phyloP scores from a whole-genome alignment of 2,113 vertebrate genomes.

The Neoarius graeffei region DNA sequence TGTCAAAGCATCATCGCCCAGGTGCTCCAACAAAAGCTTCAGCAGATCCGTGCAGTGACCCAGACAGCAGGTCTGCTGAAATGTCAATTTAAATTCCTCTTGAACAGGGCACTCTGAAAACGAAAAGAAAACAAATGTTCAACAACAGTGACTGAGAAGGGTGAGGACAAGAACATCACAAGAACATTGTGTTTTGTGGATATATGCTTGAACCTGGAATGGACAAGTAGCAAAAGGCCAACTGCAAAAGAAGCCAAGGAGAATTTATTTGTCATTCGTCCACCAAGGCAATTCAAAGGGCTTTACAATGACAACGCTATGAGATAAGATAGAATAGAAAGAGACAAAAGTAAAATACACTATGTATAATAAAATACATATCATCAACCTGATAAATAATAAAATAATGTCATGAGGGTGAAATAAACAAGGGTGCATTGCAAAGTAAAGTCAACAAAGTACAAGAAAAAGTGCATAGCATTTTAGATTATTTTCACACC shows the following conservation, averaged over 20 bases:
- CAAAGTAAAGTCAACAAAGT: background rate
- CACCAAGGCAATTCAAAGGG: background rate
- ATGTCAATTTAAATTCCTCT: slow-evolving; percentile 74
- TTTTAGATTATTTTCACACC: background rate
- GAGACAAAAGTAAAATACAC: background rate
- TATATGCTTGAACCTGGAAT: background rate
- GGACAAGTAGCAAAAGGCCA: background rate
- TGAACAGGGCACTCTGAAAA: slow-evolving; percentile 60
- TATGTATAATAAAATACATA: background rate
- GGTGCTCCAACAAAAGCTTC: slow-evolving; percentile 77
- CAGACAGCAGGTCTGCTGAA: slow-evolving; percentile 69
- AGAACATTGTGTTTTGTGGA: background rate
- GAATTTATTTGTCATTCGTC: background rate
- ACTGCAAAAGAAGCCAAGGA: background rate
- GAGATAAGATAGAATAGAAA: background rate
- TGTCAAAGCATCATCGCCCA: slow-evolving; percentile 69
- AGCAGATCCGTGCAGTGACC: slow-evolving; percentile 69
- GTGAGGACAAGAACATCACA: background rate
- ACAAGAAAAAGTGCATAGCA: background rate
- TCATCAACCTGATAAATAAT: background rate
- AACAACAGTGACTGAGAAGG: background rate
- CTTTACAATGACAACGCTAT: background rate
- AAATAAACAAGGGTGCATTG: background rate
- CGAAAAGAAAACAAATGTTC: slow-evolving; percentile 19
- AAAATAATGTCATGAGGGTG: background rate